These are phyloP conservation scores for Synanthedon vespiformis DNA, from an alignment of 2,888 invertebrate species.

Conservation along the genomic window DNA sequence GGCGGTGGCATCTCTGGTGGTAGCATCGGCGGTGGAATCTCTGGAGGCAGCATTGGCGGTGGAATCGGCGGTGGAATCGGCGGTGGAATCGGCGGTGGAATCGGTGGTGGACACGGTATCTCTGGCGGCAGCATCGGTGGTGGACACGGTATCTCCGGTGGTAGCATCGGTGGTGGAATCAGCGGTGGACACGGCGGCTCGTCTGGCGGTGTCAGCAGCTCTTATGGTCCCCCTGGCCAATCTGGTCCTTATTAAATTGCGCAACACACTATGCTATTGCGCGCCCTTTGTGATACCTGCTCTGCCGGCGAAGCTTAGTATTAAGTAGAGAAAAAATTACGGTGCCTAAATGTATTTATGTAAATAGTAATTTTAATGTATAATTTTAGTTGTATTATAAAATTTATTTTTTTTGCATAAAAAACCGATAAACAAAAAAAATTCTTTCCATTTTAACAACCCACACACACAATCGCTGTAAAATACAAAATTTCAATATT, in stretches of 20 bases:
- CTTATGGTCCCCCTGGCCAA: slow-evolving; percentile 75
- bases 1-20: slow-evolving; percentile 17
- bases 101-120: slow-evolving; percentile 13
- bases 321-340: slow-evolving; percentile 70
- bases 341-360: slow-evolving; percentile 72
- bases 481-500: no score
- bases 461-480: not conserved
- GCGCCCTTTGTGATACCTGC: slow-evolving; percentile 64
- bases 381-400: slow-evolving; percentile 66
- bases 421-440: slow-evolving; percentile 44
- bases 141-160: slow-evolving; percentile 25
- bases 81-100: slow-evolving; percentile 25
- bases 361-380: slow-evolving; percentile 70
- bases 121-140: slow-evolving; percentile 8
- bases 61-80: slow-evolving; percentile 25
- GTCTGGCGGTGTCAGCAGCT: slow-evolving; percentile 61
- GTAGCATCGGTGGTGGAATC: slow-evolving; percentile 26
- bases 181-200: slow-evolving; percentile 34
- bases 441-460: slow-evolving; percentile 12
- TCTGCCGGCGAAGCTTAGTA: slow-evolving; percentile 62
- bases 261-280: slow-evolving; percentile 16
- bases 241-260: slow-evolving; percentile 75
- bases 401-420: slow-evolving; percentile 60
- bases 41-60: slow-evolving; percentile 23
- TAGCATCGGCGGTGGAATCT: slow-evolving; percentile 25